Evolutionary conservation across 2,888 invertebrate species (phyloP), one percentile per base, ranked within the genome.

Genomic region (Xanthia icteritia): DNA sequence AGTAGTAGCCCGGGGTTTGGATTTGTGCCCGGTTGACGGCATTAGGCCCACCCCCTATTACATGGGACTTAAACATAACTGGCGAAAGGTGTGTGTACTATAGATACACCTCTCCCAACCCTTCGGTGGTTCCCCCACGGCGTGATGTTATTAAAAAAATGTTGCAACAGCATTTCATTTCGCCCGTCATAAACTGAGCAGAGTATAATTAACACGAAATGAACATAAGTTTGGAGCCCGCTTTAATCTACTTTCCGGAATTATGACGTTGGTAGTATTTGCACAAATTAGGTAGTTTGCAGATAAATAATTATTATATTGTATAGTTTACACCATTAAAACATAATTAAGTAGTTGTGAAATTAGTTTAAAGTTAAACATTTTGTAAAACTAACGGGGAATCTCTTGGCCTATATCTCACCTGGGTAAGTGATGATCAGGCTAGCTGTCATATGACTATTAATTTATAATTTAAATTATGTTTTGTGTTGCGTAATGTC

Each of bases 161-260:
- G 6, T n/a, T 39, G 4, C 31, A 20, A 13, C 4, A 63, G 23
- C 5, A 6, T 45, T 23, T 27, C n/a, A 36, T 27, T 70, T 11
- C 0, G 23, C 39, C 17, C 9, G 11, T 51, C 58, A 23, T 70
- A 80, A 80, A 72, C 13, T 42, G 1, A 31, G 48, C 45, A n/a
- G 13, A 69, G 31, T 58, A n/a, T 48, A 79, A 56, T 56, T 63
- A 73, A 77, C 71, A 51, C 17, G 2, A 31, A 31, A 51, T 13
- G 2, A 51, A 71, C 42, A 36, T 27, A 60, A 70, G 51, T 60
- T 79, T 36, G 51, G 23, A 6, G 6, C 36, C 17, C 51, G 73
- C 6, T 61, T 73, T 63, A 63, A 73, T 54, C 45, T 27, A 36
- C 73, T 72, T 77, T 39, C 27, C 3, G 51, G 61, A 63, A 36